phyloP scores from a whole-genome alignment of 1,140 invertebrate genomes.

The Aricia agestis region DNA sequence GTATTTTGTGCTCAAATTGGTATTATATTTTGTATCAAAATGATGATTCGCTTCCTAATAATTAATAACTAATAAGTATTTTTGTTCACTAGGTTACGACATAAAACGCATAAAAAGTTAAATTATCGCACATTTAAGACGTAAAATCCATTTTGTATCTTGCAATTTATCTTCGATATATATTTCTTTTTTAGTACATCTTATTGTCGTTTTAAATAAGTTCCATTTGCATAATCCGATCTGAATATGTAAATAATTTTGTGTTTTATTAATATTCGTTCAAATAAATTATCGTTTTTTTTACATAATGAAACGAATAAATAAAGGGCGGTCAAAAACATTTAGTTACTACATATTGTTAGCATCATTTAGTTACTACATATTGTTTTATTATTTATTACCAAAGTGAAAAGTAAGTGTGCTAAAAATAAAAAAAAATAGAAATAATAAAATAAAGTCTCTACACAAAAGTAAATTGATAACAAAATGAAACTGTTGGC shows the following conservation, averaged over 20 bases:
- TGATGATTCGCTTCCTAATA: neutral
- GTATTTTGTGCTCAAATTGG: neutral
- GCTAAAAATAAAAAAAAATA: too few relatives aligned
- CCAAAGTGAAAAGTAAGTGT: too few relatives aligned
- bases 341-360: too few relatives aligned
- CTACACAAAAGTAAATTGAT: neutral
- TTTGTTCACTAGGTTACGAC: neutral
- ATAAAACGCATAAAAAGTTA: neutral
- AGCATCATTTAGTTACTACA: too few relatives aligned
- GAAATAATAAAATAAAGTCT: too few relatives aligned
- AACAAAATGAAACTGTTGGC: neutral
- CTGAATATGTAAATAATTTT: neutral
- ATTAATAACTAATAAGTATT: too few relatives aligned
- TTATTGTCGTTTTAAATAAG: neutral
- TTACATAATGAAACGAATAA: too few relatives aligned
- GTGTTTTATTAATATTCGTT: neutral
- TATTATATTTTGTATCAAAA: neutral
- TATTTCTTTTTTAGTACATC: neutral
- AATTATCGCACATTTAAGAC: neutral
- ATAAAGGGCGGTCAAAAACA: too few relatives aligned
- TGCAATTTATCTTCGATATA: neutral
- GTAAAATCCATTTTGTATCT: neutral
- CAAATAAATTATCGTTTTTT: too few relatives aligned
- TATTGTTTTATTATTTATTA: too few relatives aligned
- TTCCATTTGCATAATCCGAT: neutral